These are phyloP conservation scores for Bombus superbus DNA, from an alignment of 1,140 invertebrate species.

Conservation along the genomic window DNA sequence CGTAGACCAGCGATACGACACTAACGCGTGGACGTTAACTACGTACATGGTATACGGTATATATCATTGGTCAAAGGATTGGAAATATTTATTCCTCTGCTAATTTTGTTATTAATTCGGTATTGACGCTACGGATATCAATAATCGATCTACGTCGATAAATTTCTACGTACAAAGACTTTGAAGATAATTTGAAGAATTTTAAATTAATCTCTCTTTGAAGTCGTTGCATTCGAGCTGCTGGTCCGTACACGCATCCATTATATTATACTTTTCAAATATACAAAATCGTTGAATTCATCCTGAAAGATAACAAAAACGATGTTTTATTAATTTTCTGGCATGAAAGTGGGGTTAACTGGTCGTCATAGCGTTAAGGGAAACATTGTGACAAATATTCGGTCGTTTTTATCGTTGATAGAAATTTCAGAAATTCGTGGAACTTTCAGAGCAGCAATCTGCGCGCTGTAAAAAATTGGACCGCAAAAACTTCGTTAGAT, in stretches of 20 bases:
- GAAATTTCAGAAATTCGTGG: background rate
- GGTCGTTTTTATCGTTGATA: background rate
- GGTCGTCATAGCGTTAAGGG: background rate
- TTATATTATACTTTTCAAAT: too few relatives aligned
- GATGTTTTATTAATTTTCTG: background rate
- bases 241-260: background rate
- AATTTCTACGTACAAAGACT: background rate
- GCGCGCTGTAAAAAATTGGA: background rate
- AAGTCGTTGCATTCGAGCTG: background rate
- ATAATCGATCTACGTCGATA: background rate
- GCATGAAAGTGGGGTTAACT: background rate
- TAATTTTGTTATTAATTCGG: background rate
- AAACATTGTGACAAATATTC: background rate
- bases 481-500: background rate
- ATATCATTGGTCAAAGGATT: too few relatives aligned
- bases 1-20: fast-evolving
- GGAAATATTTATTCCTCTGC: too few relatives aligned
- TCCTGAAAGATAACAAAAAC: background rate
- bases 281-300: background rate
- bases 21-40: background rate
- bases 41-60: background rate
- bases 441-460: background rate
- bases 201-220: background rate
- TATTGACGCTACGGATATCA: background rate
- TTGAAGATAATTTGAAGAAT: background rate